Base-by-base conservation (phyloP, 2,113 vertebrate species). In the Anoplopoma fimbria region DNA sequence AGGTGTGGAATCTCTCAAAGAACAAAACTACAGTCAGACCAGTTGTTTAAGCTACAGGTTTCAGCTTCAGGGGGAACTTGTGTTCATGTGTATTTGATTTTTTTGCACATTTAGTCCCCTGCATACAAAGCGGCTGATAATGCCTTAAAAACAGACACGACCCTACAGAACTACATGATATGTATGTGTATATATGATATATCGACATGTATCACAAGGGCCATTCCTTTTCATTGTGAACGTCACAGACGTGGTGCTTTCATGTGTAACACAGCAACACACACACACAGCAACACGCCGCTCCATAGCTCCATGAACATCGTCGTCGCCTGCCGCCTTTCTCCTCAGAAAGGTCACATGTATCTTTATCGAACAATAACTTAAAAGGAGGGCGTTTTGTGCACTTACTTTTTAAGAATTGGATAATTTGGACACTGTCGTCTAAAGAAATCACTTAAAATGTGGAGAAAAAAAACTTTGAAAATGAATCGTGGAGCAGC, bases 371-470 rank as follows among this genome's bases (percentile, higher is more conserved):
- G 80, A 92, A 88, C 83, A 89, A 85, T 80, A 47, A 91, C 84
- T 75, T 75, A 86, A 90, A n/a, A 87, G 86, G 81, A 87, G 89
- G 88, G 92, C 67, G 79, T 94, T 95, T 92, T 92, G 93, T 93
- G 93, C 93, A 93, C 94, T 93, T 89, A 91, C 82, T 94, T 95
- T 95, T 94, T 92, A 88, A 87, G 75, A 92, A 87, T 91, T 85
- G 72, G 87, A 89, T 78, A 85, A 93, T 92, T 92, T 93, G 89
- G 87, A 87, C 87, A 75, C 77, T 72, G 87, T 91, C 86, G 87
- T 91, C 81, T 85, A 91, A 90, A 86, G 34, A 63, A 91, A 91
- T 80, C 71, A 90, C 80, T 88, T 85, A 34, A 90, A 92, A 91
- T 85, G 81, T 91, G 72, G 64, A 31, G 9, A 29, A 38, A 69